Base-by-base conservation (phyloP, 2,888 invertebrate species). In the Trilocha varians region DNA sequence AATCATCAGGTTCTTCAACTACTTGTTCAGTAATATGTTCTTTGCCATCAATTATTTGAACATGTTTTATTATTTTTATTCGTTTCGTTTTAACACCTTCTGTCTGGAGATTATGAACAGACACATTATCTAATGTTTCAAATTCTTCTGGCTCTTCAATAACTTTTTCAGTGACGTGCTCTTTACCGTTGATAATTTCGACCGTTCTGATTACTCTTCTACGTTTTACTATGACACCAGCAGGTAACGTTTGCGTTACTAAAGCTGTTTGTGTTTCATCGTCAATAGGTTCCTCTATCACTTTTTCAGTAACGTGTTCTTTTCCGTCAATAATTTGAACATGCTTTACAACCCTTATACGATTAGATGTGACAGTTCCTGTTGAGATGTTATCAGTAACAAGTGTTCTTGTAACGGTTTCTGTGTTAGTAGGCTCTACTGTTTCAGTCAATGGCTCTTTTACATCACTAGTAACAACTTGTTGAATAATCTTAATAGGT, bases 341-440 rank as follows among this genome's bases (percentile, higher is more conserved):
- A 52, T 90, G 90, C 45, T 91, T 88, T 40, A 94, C 90, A 16
- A 94, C 91, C 62, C 88, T 90, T 2, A 79, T 51, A 6, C 65
- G 68, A 60, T 72, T 79, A 1, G 90, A 88, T 17, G 93, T 91
- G 11, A 93, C 89, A 66, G 91, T 89, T 59, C 92, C 87, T 0
- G 93, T 92, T 0, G 94, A 91, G 68, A 94, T 93, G 51, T 92
- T 87, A 61, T 91, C 93, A 0, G 92, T 92, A 3, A 94, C 94
- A 65, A 94, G 94, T 13, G 93, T 89, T 11, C 92, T 88, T 2
- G 94, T 91, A 75, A 93, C 92, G 0, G 94, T 94, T 0, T 92
- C 93, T 1, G 93, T 92, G 64, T 93, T 92, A 66, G 93, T 93
- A 0, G 94, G 94, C 67, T 94, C 93, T 4, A 93, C 88, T 0